Conservation (phyloP, 1,140 invertebrate genomes). For the Littorina saxatilis region DNA sequence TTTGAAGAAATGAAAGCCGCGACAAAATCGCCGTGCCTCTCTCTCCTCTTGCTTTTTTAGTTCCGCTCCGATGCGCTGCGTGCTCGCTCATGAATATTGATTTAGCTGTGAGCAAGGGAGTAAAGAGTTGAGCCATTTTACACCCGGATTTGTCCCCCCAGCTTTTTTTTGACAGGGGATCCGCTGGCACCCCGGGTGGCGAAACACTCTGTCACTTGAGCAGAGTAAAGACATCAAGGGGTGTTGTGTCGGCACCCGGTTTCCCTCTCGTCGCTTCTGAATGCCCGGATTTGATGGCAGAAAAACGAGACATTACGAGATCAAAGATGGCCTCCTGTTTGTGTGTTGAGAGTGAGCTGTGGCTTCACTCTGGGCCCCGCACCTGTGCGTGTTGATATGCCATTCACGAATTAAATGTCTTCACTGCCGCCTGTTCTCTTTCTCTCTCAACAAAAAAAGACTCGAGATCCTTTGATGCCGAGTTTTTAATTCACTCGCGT, state of each 20-base stretch:
- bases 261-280: background rate
- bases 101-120: background rate
- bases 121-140: slow-evolving; percentile 7
- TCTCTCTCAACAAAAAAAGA: no score
- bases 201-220: background rate
- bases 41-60: slow-evolving; percentile 13
- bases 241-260: background rate
- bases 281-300: background rate
- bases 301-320: slow-evolving; percentile 1
- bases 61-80: slow-evolving; percentile 3
- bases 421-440: no score
- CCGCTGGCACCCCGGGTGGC: background rate
- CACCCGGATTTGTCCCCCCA: slow-evolving; percentile 1
- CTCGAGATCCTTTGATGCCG: no score
- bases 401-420: no score
- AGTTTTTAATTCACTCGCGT: no score
- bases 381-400: no score
- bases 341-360: background rate
- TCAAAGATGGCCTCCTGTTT: no score
- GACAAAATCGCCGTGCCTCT: background rate
- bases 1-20: no score
- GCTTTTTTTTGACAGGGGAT: background rate
- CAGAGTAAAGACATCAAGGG: background rate
- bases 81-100: slow-evolving; percentile 35
- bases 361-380: background rate